Evolutionary conservation across 2,888 invertebrate species (phyloP), one percentile per base, ranked within the genome.

Genomic region (Lamellibrachia satsuma): DNA sequence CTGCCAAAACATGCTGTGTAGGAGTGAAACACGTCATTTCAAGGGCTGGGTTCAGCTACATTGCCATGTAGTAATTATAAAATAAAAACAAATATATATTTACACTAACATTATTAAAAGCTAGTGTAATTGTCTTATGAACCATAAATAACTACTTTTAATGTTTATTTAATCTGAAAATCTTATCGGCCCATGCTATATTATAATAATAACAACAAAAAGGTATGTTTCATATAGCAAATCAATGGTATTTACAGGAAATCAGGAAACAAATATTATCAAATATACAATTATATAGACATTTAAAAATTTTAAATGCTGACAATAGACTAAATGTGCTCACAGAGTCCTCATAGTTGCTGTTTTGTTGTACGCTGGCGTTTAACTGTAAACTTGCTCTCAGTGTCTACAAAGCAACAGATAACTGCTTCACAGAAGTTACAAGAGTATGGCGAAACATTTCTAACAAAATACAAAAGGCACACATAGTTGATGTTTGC

Each of bases 341-440:
- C 52, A 93, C 93, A 8, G 92, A 92, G 51, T 90, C 90, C 93
- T 75, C 75, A 15, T 75, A 75, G 75, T 75, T 75, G 75, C 15
- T 75, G 75, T 95, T 96, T 93, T 96, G 94, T 92, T 94, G 93
- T 22, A 96, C 95, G 90, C 94, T 94, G 91, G 94, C 94, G 93
- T 96, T 95, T 94, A 95, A 95, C 91, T 95, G 95, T 90, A 96
- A 94, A 93, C 96, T 96, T 90, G 95, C 94, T 92, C 96, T 93
- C 15, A 96, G 94, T 94, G 95, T 95, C 96, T 96, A 94, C 51
- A 93, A 93, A 27, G 90, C 27, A n/a, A 11, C 75, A 75, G 22
- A 75, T 6, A 75, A 22, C 75, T 75, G 27, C 57, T 92, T 90
- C 8, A 22, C n/a, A n/a, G 75, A 15, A 22, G 11, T 51, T 91